Evolutionary conservation across 2,113 vertebrate species (phyloP), one percentile per base, ranked within the genome.

Genomic region (Numenius arquata): DNA sequence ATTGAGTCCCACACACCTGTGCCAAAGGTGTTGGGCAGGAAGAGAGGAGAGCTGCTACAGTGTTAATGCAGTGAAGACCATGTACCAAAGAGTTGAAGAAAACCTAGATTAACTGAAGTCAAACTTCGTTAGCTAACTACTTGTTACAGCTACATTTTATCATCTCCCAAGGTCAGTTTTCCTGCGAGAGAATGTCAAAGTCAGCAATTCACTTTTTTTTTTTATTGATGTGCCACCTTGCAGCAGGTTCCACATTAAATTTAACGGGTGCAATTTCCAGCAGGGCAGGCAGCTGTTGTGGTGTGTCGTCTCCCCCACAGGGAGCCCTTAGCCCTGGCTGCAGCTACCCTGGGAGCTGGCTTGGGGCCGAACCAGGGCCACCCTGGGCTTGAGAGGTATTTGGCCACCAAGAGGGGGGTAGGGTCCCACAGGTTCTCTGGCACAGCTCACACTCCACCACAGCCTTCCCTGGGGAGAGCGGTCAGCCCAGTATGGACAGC

Each of bases 91-190:
- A 85, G 22, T 1, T 76, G 43, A 67, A 76, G 48, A 91, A 89
- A 83, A 66, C 13, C 19, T 41, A 36, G 41, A 63, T 41, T 65
- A 88, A 85, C 43, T 66, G 0, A 80, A 85, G 40, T 41, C 53
- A 94, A 76, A 70, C 20, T 80, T 87, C 88, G 66, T 82, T 82
- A 73, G 29, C 18, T 73, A 62, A 58, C 41, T 95, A 15, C 77
- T 89, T 10, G 5, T 58, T 59, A 74, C 70, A 91, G 67, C 91
- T 88, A 81, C 58, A 68, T 82, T 95, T 95, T 70, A 29, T 85
- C 73, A 48, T 70, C 71, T 88, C 50, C 62, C 81, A 92, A 87
- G 84, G 84, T 94, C 84, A 80, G 62, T 75, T 88, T 85, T 91
- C 66, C 72, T 27, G 48, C 0, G 0, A 82, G 56, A 73, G 74